Base-by-base conservation (phyloP, 92 coral and sea anemone genomes). In the Hydrozoanthus gracilis region DNA sequence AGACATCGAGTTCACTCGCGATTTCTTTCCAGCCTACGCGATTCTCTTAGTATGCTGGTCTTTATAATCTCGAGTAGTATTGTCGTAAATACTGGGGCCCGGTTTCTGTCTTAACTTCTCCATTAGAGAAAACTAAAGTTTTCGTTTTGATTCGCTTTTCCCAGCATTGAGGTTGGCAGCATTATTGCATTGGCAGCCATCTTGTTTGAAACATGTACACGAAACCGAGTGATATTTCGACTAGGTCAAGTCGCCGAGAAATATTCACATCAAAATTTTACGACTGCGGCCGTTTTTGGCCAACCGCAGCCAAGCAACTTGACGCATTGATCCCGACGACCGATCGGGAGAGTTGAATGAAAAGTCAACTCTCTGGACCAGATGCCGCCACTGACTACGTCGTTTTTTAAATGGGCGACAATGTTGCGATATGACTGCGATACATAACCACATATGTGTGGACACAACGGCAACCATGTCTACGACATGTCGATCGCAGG, bases 11-110 rank as follows among this genome's bases (percentile, higher is more conserved):
- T 44, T 5, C 48, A 4, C 74, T 69, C 48, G 74, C 48, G 14
- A 69, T 69, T 69, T 69, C 73, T 69, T 20, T 69, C 73, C 51
- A 44, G 67, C 7, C 13, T 13, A 80, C 72, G 51, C 86, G 74
- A 18, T 60, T 8, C 65, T 83, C 17, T 69, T 4, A 44, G n/a
- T 70, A 68, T 5, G n/a, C 12, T 46, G 49, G 49, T 46, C 79
- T 52, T 83, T 70, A 51, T 69, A 83, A 61, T 83, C 78, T 49
- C 48, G 73, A 69, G 64, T 14, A 15, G 50, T 10, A 10, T 69
- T 69, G 39, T 69, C 49, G 74, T 69, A 69, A 48, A 69, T 69
- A 0, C 48, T 7, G 4, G 74, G 48, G 13, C 35, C 35, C 35
- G 35, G 35, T 0, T 69, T 20, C 47, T 6, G 73, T 69, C 73